Evolutionary conservation across 1,140 invertebrate species (phyloP), one percentile per base, ranked within the genome.

Genomic region (Tribolium castaneum): DNA sequence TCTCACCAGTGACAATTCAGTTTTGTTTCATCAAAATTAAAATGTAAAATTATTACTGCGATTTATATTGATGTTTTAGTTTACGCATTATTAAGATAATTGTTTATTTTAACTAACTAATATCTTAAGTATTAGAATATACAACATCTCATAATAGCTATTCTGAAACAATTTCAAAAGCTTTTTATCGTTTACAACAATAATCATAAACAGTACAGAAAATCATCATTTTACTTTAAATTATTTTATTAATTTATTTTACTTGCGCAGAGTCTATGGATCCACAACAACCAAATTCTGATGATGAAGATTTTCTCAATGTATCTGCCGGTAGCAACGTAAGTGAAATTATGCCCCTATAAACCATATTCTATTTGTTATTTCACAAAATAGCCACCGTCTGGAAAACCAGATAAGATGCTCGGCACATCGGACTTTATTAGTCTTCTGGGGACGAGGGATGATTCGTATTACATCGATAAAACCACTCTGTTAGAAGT

Each of bases 161-260:
- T n/a, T n/a, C n/a, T n/a, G n/a, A n/a, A n/a, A n/a, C n/a, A n/a
- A n/a, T n/a, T n/a, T n/a, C n/a, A n/a, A n/a, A n/a, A n/a, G n/a
- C n/a, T n/a, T n/a, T n/a, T n/a, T n/a, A n/a, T n/a, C n/a, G n/a
- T n/a, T n/a, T n/a, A n/a, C n/a, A n/a, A n/a, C n/a, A n/a, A n/a
- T n/a, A n/a, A n/a, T n/a, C n/a, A n/a, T n/a, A n/a, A n/a, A n/a
- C n/a, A n/a, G n/a, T n/a, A n/a, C n/a, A n/a, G n/a, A n/a, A n/a
- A n/a, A n/a, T n/a, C n/a, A n/a, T n/a, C n/a, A n/a, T n/a, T n/a
- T n/a, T n/a, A n/a, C n/a, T n/a, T n/a, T n/a, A n/a, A n/a, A n/a
- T n/a, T n/a, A n/a, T n/a, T n/a, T n/a, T n/a, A n/a, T n/a, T n/a
- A 54, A 54, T 54, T 54, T 54, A 54, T 54, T 54, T 54, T 54